These are phyloP conservation scores for Clitarchus hookeri DNA, from an alignment of 2,888 invertebrate genomes.

Conservation along the genomic window DNA sequence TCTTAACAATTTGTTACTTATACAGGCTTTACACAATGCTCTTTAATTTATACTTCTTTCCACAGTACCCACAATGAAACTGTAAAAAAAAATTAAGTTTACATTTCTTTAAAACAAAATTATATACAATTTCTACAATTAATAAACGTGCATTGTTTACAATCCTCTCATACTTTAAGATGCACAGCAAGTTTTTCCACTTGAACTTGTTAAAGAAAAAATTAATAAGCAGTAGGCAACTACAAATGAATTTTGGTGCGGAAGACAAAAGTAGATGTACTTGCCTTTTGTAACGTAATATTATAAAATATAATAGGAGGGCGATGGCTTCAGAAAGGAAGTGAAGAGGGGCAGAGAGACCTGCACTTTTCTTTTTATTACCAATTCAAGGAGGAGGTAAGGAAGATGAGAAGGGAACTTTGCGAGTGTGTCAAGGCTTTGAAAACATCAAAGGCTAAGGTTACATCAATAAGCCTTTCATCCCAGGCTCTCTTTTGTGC, in stretches of 20 bases:
- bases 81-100: too few species aligned
- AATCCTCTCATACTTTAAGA: too few species aligned
- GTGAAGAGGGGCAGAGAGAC: conserved; percentile 34
- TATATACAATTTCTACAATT: too few species aligned
- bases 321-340: conserved; percentile 30
- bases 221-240: not conserved
- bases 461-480: conserved; percentile 42
- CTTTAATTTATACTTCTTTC: too few species aligned
- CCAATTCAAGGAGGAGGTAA: conserved; percentile 39
- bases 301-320: conserved; percentile 37
- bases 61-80: too few species aligned
- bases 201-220: not conserved
- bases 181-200: too few species aligned
- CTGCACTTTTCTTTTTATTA: conserved; percentile 42
- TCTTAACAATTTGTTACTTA: too few species aligned
- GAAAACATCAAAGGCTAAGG: conserved; percentile 43
- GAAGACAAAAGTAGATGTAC: conserved; percentile 33
- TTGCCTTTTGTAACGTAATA: conserved; percentile 34
- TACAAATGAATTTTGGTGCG: conserved; percentile 36
- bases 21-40: too few species aligned
- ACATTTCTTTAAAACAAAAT: too few species aligned
- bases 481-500: conserved; percentile 41
- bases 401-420: conserved; percentile 33
- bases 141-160: too few species aligned
- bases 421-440: conserved; percentile 42